Evolutionary conservation across 2,888 invertebrate genomes (phyloP), one percentile per base, ranked within the genome.

Genomic region (Lutraria lutraria): DNA sequence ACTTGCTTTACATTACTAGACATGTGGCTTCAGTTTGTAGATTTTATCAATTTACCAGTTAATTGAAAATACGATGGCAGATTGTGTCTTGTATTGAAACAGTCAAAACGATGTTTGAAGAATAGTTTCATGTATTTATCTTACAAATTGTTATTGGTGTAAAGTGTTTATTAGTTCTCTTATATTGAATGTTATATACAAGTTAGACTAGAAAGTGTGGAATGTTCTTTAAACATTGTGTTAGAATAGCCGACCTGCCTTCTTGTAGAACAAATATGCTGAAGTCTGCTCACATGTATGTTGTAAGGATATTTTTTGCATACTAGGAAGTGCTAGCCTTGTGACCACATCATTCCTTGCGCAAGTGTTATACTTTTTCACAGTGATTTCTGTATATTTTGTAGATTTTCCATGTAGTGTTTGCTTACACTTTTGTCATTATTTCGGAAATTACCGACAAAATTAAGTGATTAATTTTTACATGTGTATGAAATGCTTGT

Each of bases 201-300:
- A 31, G 2, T 16, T 76, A 76, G 76, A 76, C 8, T 76, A 76
- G 76, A 76, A 31, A 56, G 12, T 15, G 34, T 76, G 76, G 76
- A 76, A 31, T 76, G 76, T 76, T 76, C 19, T 76, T 19, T 56
- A 31, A 31, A 76, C 76, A 31, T 76, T 8, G 19, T 76, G 19
- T 76, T 76, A 76, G 76, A 25, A 31, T 76, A 76, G 76, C 76
- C 76, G 31, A 16, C 76, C 76, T 76, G 76, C 76, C 76, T 76
- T 76, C 34, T 34, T 76, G 31, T 34, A 19, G 76, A 19, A 76
- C 19, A 76, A 56, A 76, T 76, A 76, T 76, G 16, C 76, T 76
- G 76, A 34, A 34, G 76, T 34, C 76, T 76, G 76, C 76, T 76
- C 76, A 76, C 34, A 4, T 31, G 19, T 16, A 16, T 76, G 76